Evolutionary conservation across 2,113 vertebrate species (phyloP).

Genomic region (human (Homo sapiens)): DNA sequence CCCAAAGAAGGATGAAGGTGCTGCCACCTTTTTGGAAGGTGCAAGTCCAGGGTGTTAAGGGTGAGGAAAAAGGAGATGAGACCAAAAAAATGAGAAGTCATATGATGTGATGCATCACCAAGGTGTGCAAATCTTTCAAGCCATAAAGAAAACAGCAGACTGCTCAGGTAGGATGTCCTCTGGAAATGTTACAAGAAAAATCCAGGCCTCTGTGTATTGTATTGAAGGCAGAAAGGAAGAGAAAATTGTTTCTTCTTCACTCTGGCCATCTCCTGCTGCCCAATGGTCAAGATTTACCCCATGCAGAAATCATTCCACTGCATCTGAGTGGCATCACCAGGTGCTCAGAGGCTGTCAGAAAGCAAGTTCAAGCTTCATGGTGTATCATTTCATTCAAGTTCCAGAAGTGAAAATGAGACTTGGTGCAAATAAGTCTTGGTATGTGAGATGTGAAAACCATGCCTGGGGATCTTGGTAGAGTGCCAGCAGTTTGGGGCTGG

Average conservation of each 20-base stretch:
- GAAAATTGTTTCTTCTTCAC: not conserved
- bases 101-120: not conserved
- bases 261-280: not conserved
- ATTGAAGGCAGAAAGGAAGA: not conserved
- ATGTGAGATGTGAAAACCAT: not conserved
- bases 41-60: not conserved
- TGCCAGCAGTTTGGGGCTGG: not conserved
- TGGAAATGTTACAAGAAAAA: not conserved
- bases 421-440: not conserved
- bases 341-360: not conserved
- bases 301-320: not conserved
- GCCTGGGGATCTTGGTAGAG: not conserved
- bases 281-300: not conserved
- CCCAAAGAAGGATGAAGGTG: too few relatives aligned
- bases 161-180: not conserved
- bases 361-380: not conserved
- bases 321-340: fast-evolving
- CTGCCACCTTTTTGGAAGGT: not conserved
- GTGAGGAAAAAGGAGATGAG: not conserved
- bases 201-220: not conserved
- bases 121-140: not conserved
- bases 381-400: not conserved
- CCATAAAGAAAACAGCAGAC: not conserved
- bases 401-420: not conserved
- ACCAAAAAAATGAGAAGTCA: fast-evolving